Percentiles rank a stretch among this genome's conserved stretches.
phyloP scores from a whole-genome alignment of 1,140 invertebrate genomes.

The Monomorium pharaonis region DNA sequence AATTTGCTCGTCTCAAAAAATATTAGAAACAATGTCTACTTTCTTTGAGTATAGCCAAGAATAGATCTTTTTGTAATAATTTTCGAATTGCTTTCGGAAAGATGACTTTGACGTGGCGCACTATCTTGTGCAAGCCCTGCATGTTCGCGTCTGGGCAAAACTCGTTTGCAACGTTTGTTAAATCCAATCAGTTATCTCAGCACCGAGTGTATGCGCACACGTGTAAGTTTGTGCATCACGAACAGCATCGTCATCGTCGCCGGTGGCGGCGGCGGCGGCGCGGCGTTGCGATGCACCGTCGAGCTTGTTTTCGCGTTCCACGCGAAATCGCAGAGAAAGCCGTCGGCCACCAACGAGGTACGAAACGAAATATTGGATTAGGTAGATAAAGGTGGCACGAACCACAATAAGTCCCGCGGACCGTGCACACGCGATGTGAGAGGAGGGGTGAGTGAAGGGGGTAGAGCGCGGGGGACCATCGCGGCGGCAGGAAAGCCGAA shows the following conservation, averaged over 20 bases:
- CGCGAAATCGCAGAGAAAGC: constrained; percentile 49
- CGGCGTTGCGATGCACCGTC: constrained; percentile 22
- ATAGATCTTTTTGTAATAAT: no score
- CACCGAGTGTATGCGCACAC: not conserved
- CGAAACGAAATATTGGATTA: constrained; percentile 61
- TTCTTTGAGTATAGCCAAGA: no score
- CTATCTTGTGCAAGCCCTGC: not conserved
- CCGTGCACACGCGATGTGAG: constrained; percentile 33
- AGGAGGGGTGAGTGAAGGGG: no score
- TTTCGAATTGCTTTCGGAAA: not conserved
- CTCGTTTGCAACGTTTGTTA: constrained; percentile 51
- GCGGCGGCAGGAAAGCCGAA: constrained; percentile 12
- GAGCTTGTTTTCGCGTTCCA: constrained; percentile 33
- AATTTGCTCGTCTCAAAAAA: no score
- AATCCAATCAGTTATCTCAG: constrained; percentile 52
- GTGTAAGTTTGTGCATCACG: not conserved
- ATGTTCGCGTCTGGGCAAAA: constrained; percentile 4
- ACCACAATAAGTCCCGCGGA: constrained; percentile 49
- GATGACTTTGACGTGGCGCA: not conserved
- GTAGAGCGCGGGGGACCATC: not conserved
- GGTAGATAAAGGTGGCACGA: constrained; percentile 58
- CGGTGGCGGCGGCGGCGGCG: not conserved
- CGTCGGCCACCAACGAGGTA: constrained; percentile 30
- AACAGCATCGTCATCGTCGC: not conserved
- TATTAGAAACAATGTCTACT: no score